Evolutionary conservation across 2,888 invertebrate species (phyloP).

Genomic region (Sturmia bella): DNA sequence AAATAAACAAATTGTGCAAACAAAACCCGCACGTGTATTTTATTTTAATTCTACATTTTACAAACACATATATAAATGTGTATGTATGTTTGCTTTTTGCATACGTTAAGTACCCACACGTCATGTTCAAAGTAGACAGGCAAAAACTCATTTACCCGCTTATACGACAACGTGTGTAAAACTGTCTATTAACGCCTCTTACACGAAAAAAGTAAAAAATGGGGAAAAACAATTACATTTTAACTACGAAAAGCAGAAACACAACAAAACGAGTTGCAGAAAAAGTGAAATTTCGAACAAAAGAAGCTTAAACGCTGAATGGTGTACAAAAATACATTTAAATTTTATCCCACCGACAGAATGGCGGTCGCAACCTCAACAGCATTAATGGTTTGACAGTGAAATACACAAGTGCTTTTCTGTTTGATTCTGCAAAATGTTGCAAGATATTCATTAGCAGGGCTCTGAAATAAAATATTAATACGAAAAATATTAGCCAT

Average conservation of each 20-base stretch:
- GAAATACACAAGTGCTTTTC: background rate
- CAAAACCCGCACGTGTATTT: slow-evolving; percentile 23
- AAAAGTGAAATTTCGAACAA: background rate
- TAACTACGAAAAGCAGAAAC: background rate
- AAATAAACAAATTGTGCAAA: slow-evolving; percentile 13
- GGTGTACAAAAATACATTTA: slow-evolving; percentile 30
- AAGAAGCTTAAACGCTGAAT: slow-evolving; percentile 17
- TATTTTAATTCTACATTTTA: background rate
- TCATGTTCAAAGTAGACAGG: slow-evolving; percentile 16
- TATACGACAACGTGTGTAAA: background rate
- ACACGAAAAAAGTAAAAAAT: background rate
- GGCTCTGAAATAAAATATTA: background rate
- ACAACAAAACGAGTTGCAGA: slow-evolving; percentile 14
- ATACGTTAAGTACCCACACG: slow-evolving; percentile 54
- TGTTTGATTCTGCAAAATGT: slow-evolving; percentile 16
- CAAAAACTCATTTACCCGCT: background rate
- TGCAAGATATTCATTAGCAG: background rate
- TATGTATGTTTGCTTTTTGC: background rate
- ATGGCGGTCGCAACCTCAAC: slow-evolving; percentile 46
- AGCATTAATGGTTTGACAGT: slow-evolving; percentile 1
- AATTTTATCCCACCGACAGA: slow-evolving; percentile 22
- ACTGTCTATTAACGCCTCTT: slow-evolving; percentile 7
- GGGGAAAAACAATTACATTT: slow-evolving; percentile 20
- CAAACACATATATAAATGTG: background rate
- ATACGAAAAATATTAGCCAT: too few species aligned